A percentile compares a stretch with the other conserved stretches of the same genome.
Conservation (phyloP, 1,140 invertebrate genomes). For the Drosophila grimshawi region DNA sequence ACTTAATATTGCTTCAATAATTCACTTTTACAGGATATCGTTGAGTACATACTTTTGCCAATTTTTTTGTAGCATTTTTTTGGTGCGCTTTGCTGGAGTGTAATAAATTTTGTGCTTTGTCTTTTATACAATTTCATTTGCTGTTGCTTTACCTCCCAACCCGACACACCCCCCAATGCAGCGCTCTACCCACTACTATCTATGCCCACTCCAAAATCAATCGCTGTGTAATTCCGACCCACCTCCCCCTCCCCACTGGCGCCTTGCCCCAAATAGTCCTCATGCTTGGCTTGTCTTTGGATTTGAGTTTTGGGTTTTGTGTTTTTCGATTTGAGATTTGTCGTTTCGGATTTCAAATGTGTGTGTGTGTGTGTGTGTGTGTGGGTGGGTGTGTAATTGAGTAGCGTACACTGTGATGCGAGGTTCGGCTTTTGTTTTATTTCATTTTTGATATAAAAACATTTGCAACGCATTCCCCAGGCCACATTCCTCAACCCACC, state of each 20-base stretch:
- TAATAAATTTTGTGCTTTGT: constrained; percentile 80
- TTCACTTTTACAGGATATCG: constrained; percentile 4
- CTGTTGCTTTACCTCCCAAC: constrained; percentile 31
- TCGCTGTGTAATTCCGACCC: constrained; percentile 1
- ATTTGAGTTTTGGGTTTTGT: constrained; percentile 80
- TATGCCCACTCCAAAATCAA: constrained; percentile 20
- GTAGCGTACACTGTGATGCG: constrained; percentile 72
- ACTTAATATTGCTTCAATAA: no score
- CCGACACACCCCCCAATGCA: background rate
- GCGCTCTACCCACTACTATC: background rate
- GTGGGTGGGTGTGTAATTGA: constrained; percentile 76
- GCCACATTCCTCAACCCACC: background rate
- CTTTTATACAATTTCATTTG: constrained; percentile 83
- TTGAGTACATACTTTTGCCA: background rate
- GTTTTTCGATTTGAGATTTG: constrained; percentile 78
- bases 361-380: constrained; percentile 42
- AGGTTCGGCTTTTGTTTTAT: constrained; percentile 75
- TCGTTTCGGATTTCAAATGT: constrained; percentile 61
- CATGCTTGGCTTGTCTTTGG: constrained; percentile 74
- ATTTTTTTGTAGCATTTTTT: constrained; percentile 60
- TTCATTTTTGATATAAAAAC: constrained; percentile 82
- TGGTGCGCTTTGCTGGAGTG: constrained; percentile 55
- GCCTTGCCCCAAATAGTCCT: constrained; percentile 48
- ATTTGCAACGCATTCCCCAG: constrained; percentile 57
- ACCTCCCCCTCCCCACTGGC: constrained; percentile 8